Percentiles rank a stretch among this genome's conserved stretches.
Conservation (phyloP, 2,113 vertebrate species). For the Pandion haliaetus region DNA sequence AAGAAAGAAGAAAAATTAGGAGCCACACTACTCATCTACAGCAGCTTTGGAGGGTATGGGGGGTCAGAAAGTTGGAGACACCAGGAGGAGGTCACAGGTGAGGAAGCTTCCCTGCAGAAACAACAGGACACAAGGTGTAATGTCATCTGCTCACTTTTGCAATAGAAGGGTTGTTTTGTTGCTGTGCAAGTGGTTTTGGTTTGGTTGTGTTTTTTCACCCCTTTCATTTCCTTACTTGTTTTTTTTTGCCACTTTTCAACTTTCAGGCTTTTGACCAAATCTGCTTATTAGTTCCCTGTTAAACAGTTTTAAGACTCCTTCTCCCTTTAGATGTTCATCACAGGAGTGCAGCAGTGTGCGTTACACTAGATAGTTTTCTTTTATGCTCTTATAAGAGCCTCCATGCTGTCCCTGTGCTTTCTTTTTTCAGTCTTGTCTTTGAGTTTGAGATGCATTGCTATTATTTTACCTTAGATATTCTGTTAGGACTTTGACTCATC, state of each 20-base stretch:
- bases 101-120: neutral
- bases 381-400: neutral
- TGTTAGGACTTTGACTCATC: neutral
- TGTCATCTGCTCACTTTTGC: neutral
- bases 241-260: neutral
- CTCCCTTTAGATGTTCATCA: neutral
- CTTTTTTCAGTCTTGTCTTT: neutral
- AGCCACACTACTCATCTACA: neutral
- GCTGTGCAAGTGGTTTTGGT: neutral
- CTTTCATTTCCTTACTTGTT: neutral
- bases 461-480: neutral
- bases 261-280: neutral
- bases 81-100: neutral
- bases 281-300: neutral
- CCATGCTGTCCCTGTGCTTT: accelerated
- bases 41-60: neutral
- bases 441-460: neutral
- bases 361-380: neutral
- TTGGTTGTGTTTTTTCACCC: accelerated
- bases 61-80: neutral
- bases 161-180: accelerated
- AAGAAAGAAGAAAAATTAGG: neutral
- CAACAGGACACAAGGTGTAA: accelerated
- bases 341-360: neutral
- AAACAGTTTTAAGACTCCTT: neutral